Evolutionary conservation across 2,113 vertebrate species (phyloP).

Genomic region (Periophthalmodon schlosseri): DNA sequence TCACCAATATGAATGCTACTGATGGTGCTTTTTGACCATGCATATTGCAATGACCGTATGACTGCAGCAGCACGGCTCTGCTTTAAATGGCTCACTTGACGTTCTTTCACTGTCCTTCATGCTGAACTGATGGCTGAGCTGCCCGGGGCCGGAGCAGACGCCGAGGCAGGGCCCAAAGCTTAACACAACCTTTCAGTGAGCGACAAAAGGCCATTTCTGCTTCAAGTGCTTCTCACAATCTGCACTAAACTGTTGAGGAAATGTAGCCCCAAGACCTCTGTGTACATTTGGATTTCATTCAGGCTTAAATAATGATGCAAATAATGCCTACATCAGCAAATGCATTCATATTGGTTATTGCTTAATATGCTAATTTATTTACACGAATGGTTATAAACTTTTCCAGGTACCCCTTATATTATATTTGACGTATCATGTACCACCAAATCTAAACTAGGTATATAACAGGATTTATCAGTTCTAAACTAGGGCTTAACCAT

Average conservation of each 20-base stretch:
- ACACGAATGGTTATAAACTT: neutral
- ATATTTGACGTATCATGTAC: too few species aligned
- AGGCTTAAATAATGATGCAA: constrained; percentile 10
- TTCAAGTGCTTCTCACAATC: constrained; percentile 82
- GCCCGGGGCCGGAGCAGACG: constrained; percentile 43
- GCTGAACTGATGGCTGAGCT: constrained; percentile 31
- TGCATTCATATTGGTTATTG: neutral
- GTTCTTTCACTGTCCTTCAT: constrained; percentile 36
- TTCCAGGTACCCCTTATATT: too few species aligned
- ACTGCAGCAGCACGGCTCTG: constrained; percentile 15
- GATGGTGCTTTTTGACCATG: neutral
- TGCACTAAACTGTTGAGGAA: constrained; percentile 77
- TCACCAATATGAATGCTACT: neutral
- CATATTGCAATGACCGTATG: neutral
- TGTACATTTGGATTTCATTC: constrained; percentile 56
- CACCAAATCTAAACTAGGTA: too few species aligned
- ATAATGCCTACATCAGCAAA: neutral
- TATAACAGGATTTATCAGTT: too few species aligned
- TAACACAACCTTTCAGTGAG: constrained; percentile 82
- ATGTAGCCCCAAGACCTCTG: constrained; percentile 66
- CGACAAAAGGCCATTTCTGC: constrained; percentile 77
- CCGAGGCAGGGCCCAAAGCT: constrained; percentile 74
- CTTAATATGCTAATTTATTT: neutral
- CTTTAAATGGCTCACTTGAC: constrained; percentile 40
- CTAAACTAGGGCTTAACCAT: too few species aligned